Base-by-base conservation (phyloP, 2,888 invertebrate genomes). In the Zaprionus lineosus region DNA sequence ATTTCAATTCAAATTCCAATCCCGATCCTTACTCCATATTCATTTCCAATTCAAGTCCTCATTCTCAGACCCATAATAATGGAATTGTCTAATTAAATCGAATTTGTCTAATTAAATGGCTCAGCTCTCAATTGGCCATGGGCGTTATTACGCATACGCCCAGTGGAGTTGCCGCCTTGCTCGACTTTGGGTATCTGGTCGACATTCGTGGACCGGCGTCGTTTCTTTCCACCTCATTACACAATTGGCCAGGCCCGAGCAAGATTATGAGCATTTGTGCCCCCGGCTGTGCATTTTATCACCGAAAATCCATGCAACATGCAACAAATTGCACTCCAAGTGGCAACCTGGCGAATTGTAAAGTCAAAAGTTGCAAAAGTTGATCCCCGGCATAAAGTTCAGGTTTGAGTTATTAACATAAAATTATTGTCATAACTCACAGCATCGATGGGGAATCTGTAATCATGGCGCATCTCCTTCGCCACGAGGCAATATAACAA, bases 61-160 rank as follows among this genome's bases (percentile, higher is more conserved):
- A n/a, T n/a, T n/a, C n/a, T n/a, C n/a, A n/a, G 5, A 9, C 28
- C 71, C 29, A 62, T 84, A 82, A 79, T 84, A 82, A 53, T 84
- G 84, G 74, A 74, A 84, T 84, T 82, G 78, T 84, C 79, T 79
- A 82, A 84, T 84, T 82, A 84, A 51, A 60, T 53, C 12, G 7
- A 26, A 2, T n/a, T 24, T 2, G 24, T 6, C 24, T 19, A 19
- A 24, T n/a, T 24, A n/a, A n/a, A n/a, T n/a, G n/a, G 24, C 8
- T 24, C 39, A 24, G 46, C 74, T 69, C 62, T 67, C 65, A 69
- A 73, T 79, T 73, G 50, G 66, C 59, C 58, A 57, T 58, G 59
- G 61, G 64, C 62, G 44, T 43, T 52, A 74, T 55, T 78, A 84
- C 78, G 78, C 78, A 79, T 84, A 78, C 83, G 79, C 78, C 78